These are phyloP conservation scores for Lates calcarifer DNA, from an alignment of 2,113 vertebrate genomes.

Conservation along the genomic window DNA sequence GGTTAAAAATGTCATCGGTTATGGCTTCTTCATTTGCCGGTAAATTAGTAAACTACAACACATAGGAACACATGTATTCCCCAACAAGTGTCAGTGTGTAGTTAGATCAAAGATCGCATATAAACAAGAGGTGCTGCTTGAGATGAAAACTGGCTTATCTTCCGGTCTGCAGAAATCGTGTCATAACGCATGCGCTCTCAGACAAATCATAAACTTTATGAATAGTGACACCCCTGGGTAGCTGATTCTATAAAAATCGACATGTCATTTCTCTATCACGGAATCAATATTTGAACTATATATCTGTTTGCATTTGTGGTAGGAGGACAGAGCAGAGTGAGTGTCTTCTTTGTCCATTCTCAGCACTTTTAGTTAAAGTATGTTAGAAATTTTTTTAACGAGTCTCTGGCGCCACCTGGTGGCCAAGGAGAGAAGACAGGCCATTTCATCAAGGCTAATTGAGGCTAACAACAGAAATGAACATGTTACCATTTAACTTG, in stretches of 20 bases:
- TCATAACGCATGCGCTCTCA: not conserved
- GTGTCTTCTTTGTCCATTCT: not conserved
- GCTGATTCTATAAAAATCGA: not conserved
- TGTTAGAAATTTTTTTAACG: not conserved
- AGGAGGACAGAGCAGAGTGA: conserved; percentile 40
- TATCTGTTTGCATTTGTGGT: not conserved
- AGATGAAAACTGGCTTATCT: not conserved
- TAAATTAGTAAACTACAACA: not conserved
- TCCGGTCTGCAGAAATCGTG: conserved; percentile 7
- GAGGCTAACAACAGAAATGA: not conserved
- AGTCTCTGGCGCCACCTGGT: conserved; percentile 45
- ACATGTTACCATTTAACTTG: no score
- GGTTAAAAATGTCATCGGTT: not conserved
- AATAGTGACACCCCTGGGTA: not conserved
- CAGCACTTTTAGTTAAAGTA: no score
- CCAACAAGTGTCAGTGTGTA: conserved; percentile 54
- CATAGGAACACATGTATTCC: conserved; percentile 33
- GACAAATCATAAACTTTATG: no score
- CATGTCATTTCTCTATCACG: not conserved
- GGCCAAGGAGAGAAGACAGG: not conserved
- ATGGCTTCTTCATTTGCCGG: conserved; percentile 29
- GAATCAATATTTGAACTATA: not conserved
- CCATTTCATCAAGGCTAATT: not conserved
- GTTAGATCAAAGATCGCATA: not conserved
- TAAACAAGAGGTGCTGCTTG: not conserved